Conservation (phyloP, 2,113 vertebrate genomes). For the Empidonax alnorum region DNA sequence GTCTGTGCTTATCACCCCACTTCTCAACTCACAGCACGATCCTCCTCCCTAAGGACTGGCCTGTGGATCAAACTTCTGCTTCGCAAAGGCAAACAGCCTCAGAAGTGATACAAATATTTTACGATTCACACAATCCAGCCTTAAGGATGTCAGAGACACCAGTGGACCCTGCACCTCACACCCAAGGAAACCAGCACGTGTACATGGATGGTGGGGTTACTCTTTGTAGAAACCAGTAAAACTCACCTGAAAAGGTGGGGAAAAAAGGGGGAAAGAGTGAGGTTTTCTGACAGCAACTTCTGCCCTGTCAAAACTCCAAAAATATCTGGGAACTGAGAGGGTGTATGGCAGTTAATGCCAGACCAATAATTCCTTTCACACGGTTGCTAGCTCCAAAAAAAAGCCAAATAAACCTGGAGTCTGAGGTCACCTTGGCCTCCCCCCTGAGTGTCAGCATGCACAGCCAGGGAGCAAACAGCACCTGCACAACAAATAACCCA, state of each 20-base stretch:
- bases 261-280: fast-evolving
- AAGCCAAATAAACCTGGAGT: not conserved
- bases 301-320: not conserved
- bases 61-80: not conserved
- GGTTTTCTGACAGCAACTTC: not conserved
- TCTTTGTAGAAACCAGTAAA: not conserved
- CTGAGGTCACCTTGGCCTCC: not conserved
- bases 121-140: not conserved
- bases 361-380: not conserved
- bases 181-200: not conserved
- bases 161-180: not conserved
- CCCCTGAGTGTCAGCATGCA: not conserved
- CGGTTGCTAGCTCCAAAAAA: not conserved
- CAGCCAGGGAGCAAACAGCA: not conserved
- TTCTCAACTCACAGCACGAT: not conserved
- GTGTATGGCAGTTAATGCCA: not conserved
- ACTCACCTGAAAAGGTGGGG: not conserved
- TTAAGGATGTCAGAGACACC: not conserved
- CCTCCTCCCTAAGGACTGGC: not conserved
- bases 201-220: not conserved
- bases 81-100: not conserved
- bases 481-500: not conserved
- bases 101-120: not conserved
- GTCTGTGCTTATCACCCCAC: fast-evolving
- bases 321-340: not conserved